Evolutionary conservation across 1,140 invertebrate genomes (phyloP).

Genomic region (Amphibalanus amphitrite): DNA sequence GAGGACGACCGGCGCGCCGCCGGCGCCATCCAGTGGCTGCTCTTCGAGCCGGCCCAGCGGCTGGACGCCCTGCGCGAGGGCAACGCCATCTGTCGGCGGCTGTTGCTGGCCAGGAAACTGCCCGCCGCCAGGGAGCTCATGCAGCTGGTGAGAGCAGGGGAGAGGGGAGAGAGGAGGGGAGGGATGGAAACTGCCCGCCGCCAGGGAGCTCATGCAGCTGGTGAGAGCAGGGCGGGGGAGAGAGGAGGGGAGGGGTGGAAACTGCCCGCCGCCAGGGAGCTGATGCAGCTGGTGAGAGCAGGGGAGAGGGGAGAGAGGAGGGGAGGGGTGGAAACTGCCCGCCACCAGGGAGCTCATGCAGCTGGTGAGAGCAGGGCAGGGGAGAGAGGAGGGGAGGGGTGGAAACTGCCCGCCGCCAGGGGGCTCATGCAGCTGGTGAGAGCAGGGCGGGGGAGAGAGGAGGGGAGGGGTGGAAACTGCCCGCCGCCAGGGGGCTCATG

Average conservation of each 20-base stretch:
- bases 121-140: constrained; percentile 49
- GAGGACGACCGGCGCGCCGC: constrained; percentile 53
- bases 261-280: constrained; percentile 44
- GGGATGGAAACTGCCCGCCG: constrained; percentile 35
- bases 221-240: constrained; percentile 71
- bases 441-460: too few species aligned
- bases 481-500: constrained; percentile 47
- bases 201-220: constrained; percentile 59
- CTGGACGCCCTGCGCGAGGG: constrained; percentile 63
- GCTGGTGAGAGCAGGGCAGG: too few species aligned
- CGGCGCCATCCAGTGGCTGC: constrained; percentile 70
- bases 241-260: constrained; percentile 50
- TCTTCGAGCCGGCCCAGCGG: constrained; percentile 56
- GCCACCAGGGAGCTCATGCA: constrained; percentile 44
- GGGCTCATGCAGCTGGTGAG: constrained; percentile 44
- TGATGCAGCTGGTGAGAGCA: constrained; percentile 45
- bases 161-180: too few species aligned
- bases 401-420: constrained; percentile 47
- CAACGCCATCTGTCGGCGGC: constrained; percentile 72
- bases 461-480: constrained; percentile 31
- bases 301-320: too few species aligned
- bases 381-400: too few species aligned
- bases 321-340: too few species aligned
- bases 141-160: constrained; percentile 33
- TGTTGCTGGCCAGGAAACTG: constrained; percentile 45